Evolutionary conservation across 2,113 vertebrate genomes (phyloP), one percentile per base, ranked within the genome.

Genomic region (Rhodinocichla rosea): DNA sequence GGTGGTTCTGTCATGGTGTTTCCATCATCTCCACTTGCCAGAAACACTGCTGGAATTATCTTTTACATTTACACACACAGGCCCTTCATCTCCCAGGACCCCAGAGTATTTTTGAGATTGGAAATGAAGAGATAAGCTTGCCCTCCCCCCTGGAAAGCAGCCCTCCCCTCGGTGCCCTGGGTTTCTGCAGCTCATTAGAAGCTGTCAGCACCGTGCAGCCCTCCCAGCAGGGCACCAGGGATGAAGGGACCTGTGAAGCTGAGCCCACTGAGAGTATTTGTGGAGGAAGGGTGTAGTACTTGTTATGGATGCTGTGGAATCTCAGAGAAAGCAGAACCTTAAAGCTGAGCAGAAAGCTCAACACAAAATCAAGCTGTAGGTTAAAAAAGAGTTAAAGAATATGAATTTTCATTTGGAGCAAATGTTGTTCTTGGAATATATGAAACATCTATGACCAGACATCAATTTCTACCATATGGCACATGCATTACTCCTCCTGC

Each of bases 121-220:
- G 73, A 90, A 95, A 93, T 77, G 37, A 70, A 86, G 90, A 90
- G 94, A 97, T 86, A 95, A 96, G 27, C 83, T 91, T 45, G 35
- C 20, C 67, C 82, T 80, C 14, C 35, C 19, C 11, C 0, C 1
- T 4, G 77, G 78, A 90, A 95, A 70, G 75, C 84, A 87, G 12
- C 59, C 22, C 63, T 42, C 45, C 64, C 52, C n/a, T n/a, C n/a
- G n/a, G n/a, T 92, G 85, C 91, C 91, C 91, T 65, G 84, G 90
- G 55, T 90, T 92, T 93, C 91, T 94, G 94, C 94, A 93, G 81
- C 95, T 89, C 90, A 73, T 93, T 94, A 94, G 53, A 84, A 94
- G 77, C 95, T 96, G 96, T 95, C 94, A 95, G 89, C 95, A 73
- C 77, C 1, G 10, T 4, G 2, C 40, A 80, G 81, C 69, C 52